These are phyloP conservation scores for Colinus virginianus DNA, from an alignment of 2,113 vertebrate species.

Conservation along the genomic window DNA sequence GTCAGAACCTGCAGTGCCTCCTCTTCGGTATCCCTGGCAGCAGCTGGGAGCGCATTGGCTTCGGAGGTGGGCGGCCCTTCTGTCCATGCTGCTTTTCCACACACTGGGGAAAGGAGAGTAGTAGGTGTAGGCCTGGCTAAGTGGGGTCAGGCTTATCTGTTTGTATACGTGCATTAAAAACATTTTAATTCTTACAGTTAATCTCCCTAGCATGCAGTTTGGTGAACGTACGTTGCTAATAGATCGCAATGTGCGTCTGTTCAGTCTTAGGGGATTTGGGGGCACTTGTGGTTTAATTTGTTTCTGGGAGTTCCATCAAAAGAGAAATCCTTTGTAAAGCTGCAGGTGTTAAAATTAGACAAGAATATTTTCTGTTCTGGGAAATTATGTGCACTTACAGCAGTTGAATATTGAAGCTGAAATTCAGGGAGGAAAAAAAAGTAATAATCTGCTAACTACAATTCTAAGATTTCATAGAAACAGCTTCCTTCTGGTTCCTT, in stretches of 20 bases:
- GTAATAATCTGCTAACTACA: background rate
- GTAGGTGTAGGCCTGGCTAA: background rate
- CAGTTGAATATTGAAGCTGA: background rate
- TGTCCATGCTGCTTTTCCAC: background rate
- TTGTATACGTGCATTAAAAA: background rate
- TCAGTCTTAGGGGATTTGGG: background rate
- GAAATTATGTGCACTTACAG: background rate
- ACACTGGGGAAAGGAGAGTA: background rate
- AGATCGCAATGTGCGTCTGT: background rate
- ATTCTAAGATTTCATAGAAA: background rate
- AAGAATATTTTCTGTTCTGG: background rate
- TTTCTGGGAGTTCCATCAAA: conserved; percentile 34
- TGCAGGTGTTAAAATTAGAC: background rate
- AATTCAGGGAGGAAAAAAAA: background rate
- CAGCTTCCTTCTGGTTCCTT: background rate
- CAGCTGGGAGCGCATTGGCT: background rate
- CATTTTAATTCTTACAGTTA: background rate
- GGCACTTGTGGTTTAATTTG: conserved; percentile 11
- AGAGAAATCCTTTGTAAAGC: conserved; percentile 12
- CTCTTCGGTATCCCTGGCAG: background rate
- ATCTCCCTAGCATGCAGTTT: background rate
- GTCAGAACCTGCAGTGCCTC: background rate
- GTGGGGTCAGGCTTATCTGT: background rate
- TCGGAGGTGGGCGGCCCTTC: background rate
- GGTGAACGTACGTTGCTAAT: background rate